Conservation (phyloP, 2,797 vertebrate species). For the Amblyraja radiata region DNA sequence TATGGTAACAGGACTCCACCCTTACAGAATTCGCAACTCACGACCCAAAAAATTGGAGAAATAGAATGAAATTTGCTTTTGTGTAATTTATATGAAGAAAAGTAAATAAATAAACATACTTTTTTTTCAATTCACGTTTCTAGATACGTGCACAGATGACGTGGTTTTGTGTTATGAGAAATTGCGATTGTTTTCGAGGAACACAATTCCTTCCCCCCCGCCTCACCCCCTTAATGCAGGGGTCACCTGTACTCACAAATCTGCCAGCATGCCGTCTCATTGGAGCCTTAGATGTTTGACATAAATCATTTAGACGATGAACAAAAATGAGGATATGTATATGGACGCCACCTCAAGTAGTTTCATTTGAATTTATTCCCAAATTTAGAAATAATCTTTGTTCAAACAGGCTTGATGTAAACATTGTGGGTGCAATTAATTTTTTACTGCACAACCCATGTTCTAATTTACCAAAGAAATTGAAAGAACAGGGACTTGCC, state of each 20-base stretch:
- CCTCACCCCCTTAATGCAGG: no score
- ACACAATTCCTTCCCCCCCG: no score
- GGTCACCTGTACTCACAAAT: neutral
- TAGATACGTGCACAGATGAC: no score
- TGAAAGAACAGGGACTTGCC: slow-evolving; percentile 14
- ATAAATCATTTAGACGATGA: neutral
- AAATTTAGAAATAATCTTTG: slow-evolving; percentile 1
- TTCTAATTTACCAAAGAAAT: slow-evolving; percentile 21
- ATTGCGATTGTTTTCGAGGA: no score
- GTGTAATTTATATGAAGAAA: no score
- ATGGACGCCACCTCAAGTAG: neutral
- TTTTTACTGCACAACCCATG: neutral
- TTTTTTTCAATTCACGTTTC: no score
- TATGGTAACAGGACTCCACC: no score
- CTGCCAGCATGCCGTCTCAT: neutral
- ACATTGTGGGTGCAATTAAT: neutral
- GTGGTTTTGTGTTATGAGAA: no score
- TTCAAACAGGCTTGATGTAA: neutral
- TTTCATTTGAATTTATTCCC: neutral
- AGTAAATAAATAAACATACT: no score
- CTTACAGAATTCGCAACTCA: no score
- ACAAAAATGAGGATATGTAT: neutral
- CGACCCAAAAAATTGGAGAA: no score
- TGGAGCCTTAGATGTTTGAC: neutral
- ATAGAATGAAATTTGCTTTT: no score